A percentile compares a stretch with the other conserved stretches of the same genome.
Conservation (phyloP, 2,797 vertebrate genomes). For the Psittacula echo region DNA sequence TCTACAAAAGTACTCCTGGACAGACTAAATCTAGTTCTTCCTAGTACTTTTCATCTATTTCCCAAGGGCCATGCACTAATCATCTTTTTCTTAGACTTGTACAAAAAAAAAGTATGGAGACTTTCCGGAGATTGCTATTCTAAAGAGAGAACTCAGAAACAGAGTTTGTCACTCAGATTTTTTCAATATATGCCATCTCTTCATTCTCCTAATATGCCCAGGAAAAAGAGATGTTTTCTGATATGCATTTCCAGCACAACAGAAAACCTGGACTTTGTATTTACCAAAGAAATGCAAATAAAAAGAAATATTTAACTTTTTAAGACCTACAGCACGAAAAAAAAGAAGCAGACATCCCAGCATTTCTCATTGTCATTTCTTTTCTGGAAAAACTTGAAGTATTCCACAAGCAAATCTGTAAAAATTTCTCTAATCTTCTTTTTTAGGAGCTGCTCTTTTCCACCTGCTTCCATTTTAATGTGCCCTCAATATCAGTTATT, state of each 20-base stretch:
- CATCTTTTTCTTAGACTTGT: neutral
- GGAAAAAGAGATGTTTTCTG: neutral
- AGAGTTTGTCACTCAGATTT: neutral
- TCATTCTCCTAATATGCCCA: neutral
- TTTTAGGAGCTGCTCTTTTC: neutral
- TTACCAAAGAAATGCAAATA: neutral
- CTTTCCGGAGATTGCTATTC: neutral
- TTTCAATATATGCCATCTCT: neutral
- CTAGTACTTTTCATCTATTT: neutral
- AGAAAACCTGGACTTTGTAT: neutral
- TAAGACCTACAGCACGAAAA: neutral
- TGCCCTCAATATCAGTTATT: slow-evolving; percentile 42
- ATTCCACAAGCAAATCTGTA: neutral
- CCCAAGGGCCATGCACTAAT: neutral
- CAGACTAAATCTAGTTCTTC: neutral
- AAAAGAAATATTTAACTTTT: neutral
- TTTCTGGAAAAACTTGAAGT: neutral
- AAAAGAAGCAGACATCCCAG: neutral
- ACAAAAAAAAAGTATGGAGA: neutral
- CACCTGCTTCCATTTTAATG: slow-evolving; percentile 42
- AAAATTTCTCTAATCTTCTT: neutral
- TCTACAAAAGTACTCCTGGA: neutral
- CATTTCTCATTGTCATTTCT: neutral
- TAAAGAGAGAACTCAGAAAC: neutral
- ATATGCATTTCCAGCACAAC: neutral